These are phyloP conservation scores for Aleadryas rufinucha DNA, from an alignment of 2,113 vertebrate genomes.

Conservation along the genomic window DNA sequence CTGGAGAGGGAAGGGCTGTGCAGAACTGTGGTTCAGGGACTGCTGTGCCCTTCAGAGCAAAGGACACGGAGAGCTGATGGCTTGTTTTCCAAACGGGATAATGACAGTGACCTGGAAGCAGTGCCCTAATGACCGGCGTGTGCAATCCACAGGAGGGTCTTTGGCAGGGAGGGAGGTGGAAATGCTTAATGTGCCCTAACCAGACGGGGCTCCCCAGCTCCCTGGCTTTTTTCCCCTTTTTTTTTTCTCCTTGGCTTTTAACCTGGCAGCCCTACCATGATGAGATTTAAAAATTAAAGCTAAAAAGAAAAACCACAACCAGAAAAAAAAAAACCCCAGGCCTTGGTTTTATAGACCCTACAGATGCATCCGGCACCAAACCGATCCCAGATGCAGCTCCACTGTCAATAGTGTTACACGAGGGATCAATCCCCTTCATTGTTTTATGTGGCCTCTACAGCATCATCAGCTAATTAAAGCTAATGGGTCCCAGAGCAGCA, in stretches of 20 bases:
- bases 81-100: background rate
- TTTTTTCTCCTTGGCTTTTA: background rate
- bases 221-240: background rate
- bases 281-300: background rate
- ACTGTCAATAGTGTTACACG: conserved; percentile 43
- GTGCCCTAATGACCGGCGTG: background rate
- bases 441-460: conserved; percentile 55
- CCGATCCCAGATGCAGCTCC: conserved; percentile 45
- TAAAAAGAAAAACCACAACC: background rate
- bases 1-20: background rate
- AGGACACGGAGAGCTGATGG: background rate
- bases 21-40: fast-evolving
- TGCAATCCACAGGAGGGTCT: background rate
- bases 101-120: background rate
- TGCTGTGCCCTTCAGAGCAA: background rate
- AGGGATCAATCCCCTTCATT: conserved; percentile 63
- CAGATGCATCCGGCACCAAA: conserved; percentile 42
- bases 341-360: conserved; percentile 40
- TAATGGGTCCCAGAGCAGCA: conserved; percentile 43
- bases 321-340: conserved; percentile 1
- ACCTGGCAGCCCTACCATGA: background rate
- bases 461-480: conserved; percentile 51
- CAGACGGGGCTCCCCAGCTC: background rate
- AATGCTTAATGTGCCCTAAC: background rate
- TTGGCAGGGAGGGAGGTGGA: background rate